Percentiles rank a stretch among this genome's conserved stretches.
phyloP scores from a whole-genome alignment of 2,797 vertebrate genomes.

The Serranus cabrilla region DNA sequence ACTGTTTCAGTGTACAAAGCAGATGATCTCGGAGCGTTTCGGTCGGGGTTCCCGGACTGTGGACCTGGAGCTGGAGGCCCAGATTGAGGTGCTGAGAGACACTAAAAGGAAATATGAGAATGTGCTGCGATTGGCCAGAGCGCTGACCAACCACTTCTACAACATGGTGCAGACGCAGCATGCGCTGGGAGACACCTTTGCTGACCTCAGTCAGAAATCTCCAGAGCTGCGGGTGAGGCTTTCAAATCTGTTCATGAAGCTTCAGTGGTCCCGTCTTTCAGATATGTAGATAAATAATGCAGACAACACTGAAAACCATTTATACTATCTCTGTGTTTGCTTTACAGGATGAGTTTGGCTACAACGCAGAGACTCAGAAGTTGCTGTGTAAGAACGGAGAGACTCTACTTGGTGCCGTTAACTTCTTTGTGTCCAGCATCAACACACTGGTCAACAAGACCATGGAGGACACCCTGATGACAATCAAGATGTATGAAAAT shows the following conservation, averaged over 20 bases:
- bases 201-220: conserved; percentile 98
- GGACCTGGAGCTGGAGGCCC: conserved; percentile 96
- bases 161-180: conserved; percentile 98
- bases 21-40: conserved; percentile 95
- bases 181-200: conserved; percentile 94
- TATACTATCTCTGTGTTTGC: not conserved
- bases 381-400: conserved; percentile 97
- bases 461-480: conserved; percentile 98
- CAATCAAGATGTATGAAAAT: conserved; percentile 95
- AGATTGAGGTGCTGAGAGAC: conserved; percentile 95
- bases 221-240: conserved; percentile 93
- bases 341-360: conserved; percentile 95
- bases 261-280: not conserved
- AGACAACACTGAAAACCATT: not conserved
- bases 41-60: conserved; percentile 95
- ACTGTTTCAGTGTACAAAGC: conserved; percentile 92
- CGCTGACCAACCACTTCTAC: conserved; percentile 95
- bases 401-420: conserved; percentile 95
- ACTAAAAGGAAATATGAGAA: conserved; percentile 96
- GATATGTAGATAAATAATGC: not conserved
- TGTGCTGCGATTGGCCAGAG: conserved; percentile 91
- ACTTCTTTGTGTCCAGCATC: conserved; percentile 98
- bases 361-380: conserved; percentile 97
- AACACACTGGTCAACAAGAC: conserved; percentile 98
- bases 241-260: not conserved